phyloP scores from a whole-genome alignment of 2,888 invertebrate genomes.

The Noctua fimbriata region DNA sequence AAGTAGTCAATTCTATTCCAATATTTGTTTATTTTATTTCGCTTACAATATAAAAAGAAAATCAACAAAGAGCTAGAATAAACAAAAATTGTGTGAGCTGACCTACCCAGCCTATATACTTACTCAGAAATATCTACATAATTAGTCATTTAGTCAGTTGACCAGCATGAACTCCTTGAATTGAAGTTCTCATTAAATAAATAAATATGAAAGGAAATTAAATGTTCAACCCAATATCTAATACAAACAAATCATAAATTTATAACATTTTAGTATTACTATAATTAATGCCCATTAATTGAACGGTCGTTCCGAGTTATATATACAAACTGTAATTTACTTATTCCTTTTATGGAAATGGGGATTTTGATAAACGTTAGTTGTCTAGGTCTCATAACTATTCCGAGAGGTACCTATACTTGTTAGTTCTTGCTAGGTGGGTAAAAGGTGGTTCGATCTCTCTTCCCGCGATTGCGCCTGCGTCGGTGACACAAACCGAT shows the following conservation, averaged over 20 bases:
- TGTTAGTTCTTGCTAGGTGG: constrained; percentile 20
- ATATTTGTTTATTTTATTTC: not conserved
- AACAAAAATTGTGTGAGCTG: not conserved
- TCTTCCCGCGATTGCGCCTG: constrained; percentile 32
- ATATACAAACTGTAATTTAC: constrained; percentile 47
- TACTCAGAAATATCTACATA: not conserved
- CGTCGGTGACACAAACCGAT: constrained; percentile 47
- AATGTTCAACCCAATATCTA: not conserved
- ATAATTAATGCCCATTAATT: constrained; percentile 40
- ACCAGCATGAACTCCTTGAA: not conserved
- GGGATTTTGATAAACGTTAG: constrained; percentile 45
- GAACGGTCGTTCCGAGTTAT: constrained; percentile 24
- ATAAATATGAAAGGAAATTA: constrained; percentile 29
- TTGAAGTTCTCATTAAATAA: constrained; percentile 15
- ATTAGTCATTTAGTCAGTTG: not conserved
- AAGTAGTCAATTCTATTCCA: not conserved
- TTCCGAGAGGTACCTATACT: not conserved
- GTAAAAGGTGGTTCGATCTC: constrained; percentile 38
- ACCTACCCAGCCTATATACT: not conserved
- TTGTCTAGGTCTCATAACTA: constrained; percentile 46
- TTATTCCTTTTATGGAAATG: constrained; percentile 51
- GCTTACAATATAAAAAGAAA: not conserved
- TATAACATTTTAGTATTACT: constrained; percentile 41
- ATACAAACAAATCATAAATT: constrained; percentile 41
- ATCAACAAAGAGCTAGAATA: not conserved